Evolutionary conservation across 2,888 invertebrate species (phyloP).

Genomic region (Euplagia quadripunctaria): DNA sequence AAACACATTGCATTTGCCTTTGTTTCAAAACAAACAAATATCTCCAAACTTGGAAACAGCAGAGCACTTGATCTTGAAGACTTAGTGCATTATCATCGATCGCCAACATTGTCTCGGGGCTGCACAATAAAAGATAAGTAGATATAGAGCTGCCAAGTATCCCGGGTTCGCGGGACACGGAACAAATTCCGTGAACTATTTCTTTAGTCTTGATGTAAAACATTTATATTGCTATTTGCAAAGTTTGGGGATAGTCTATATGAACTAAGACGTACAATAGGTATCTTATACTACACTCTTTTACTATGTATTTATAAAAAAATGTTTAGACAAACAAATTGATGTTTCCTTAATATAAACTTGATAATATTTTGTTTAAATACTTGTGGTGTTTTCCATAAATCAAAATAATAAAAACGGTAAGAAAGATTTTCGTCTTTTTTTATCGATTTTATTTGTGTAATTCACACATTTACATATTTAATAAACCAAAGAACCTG

Average conservation of each 20-base stretch:
- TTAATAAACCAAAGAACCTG: no score
- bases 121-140: slow-evolving; percentile 83
- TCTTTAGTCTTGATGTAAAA: neutral
- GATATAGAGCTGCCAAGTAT: slow-evolving; percentile 40
- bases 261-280: no score
- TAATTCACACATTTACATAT: no score
- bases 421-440: neutral
- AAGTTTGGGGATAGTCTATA: neutral
- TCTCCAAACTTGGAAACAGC: slow-evolving; percentile 19
- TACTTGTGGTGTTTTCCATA: neutral
- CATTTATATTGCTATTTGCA: neutral
- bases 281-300: no score
- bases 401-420: no score
- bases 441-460: neutral
- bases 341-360: neutral
- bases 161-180: slow-evolving; percentile 15
- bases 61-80: slow-evolving; percentile 39
- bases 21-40: slow-evolving; percentile 29
- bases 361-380: neutral
- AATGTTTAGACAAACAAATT: no score
- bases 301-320: no score
- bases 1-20: slow-evolving; percentile 1
- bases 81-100: slow-evolving; percentile 76
- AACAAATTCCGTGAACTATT: slow-evolving; percentile 2
- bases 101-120: slow-evolving; percentile 60